Evolutionary conservation across 2,888 invertebrate species (phyloP).

Genomic region (Enchytraeus crypticus): DNA sequence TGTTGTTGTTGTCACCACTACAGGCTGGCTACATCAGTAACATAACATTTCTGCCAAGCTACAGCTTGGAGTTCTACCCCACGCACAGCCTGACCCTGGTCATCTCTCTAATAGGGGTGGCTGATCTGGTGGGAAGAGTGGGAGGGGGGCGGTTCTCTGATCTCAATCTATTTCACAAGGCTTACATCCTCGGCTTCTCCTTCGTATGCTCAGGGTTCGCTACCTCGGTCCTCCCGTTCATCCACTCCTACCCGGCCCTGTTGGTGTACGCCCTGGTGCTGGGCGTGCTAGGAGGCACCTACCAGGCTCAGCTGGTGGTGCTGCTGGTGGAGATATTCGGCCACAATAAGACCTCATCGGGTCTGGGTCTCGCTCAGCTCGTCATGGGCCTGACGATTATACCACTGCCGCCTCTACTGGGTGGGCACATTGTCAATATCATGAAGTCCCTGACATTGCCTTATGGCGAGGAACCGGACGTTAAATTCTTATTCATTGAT

Average conservation of each 20-base stretch:
- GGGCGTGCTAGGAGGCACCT: constrained; percentile 17
- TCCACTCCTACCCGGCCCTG: neutral
- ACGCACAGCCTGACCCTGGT: neutral
- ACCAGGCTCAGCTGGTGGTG: constrained; percentile 15
- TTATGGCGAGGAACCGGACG: too few relatives aligned
- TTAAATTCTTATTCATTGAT: too few relatives aligned
- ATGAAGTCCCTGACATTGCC: too few relatives aligned
- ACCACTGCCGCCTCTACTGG: constrained; percentile 13
- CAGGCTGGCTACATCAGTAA: constrained; percentile 10
- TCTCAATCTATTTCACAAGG: constrained; percentile 1
- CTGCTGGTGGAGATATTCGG: constrained; percentile 21
- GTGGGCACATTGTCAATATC: too few relatives aligned
- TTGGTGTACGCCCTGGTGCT: neutral
- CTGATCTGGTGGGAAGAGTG: constrained; percentile 10
- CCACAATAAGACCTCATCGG: constrained; percentile 11
- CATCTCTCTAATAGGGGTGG: constrained; percentile 1
- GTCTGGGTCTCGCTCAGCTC: constrained; percentile 17
- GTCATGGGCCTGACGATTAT: constrained; percentile 21
- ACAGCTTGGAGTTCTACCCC: neutral
- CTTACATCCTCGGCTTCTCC: constrained; percentile 7
- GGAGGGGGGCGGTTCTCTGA: constrained; percentile 12
- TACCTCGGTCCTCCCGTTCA: constrained; percentile 2
- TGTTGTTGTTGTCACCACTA: neutral
- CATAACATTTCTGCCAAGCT: constrained; percentile 2
- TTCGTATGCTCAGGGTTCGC: neutral